Conservation (phyloP, 2,888 invertebrate species). For the Xanthostigma xanthostigma region DNA sequence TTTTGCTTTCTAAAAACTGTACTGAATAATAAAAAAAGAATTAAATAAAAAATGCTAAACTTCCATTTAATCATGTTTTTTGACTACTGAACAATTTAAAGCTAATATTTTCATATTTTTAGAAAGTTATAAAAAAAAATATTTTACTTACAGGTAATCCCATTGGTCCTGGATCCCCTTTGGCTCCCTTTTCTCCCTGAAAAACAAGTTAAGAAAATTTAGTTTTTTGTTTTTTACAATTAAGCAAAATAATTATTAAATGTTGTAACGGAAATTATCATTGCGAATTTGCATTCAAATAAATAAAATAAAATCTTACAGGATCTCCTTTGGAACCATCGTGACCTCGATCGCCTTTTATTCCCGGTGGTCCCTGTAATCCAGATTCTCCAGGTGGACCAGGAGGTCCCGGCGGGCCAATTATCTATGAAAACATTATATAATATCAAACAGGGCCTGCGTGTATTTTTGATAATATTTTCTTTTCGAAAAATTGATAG, state of each 20-base stretch:
- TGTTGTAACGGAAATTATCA: constrained; percentile 1
- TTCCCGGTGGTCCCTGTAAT: constrained; percentile 70
- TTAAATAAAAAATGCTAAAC: no score
- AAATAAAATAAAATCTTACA: constrained; percentile 36
- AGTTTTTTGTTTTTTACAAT: neutral
- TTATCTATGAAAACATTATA: constrained; percentile 25
- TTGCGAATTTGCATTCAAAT: constrained; percentile 6
- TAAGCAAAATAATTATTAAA: constrained; percentile 3
- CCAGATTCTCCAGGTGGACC: constrained; percentile 57
- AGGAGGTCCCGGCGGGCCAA: constrained; percentile 61
- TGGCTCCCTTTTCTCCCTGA: constrained; percentile 67
- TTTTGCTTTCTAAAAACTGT: no score
- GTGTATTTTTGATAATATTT: no score
- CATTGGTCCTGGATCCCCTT: constrained; percentile 86
- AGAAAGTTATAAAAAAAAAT: constrained; percentile 2
- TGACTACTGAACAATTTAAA: no score
- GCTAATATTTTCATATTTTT: neutral
- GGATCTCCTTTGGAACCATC: constrained; percentile 70
- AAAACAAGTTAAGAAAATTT: constrained; percentile 17
- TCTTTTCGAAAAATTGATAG: no score
- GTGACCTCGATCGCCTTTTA: constrained; percentile 72
- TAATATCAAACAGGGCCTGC: neutral
- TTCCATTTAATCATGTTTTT: no score
- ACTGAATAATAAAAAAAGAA: no score
- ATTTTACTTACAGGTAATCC: constrained; percentile 75